Evolutionary conservation across 2,113 vertebrate genomes (phyloP), one percentile per base, ranked within the genome.

Genomic region (Todiramphus saurophagus): DNA sequence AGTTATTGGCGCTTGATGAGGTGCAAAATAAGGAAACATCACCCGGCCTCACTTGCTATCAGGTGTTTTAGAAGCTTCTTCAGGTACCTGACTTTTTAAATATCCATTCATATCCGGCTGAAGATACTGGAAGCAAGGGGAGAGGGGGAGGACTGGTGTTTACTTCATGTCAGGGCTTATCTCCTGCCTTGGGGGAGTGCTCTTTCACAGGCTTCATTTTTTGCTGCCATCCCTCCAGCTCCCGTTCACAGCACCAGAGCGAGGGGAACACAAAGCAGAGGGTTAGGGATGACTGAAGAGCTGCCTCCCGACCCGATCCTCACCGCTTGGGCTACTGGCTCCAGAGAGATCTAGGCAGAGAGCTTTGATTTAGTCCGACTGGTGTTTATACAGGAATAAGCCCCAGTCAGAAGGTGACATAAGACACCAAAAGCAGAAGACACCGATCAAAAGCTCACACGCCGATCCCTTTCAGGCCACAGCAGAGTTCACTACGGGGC

Each of bases 261-360:
- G 1, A 83, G 72, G 58, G 46, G 25, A 24, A 24, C 24, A 51
- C 14, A 25, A 25, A 51, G 50, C 50, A 51, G 50, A 51, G 50
- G 11, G 50, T 25, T 25, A 13, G 12, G 50, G 24, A 5, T 51
- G 50, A 25, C 27, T 63, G 43, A 30, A 44, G 31, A 0, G 6
- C 24, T 24, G 16, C 58, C 48, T 37, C 41, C 37, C 0, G 0
- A 10, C 41, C 13, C 16, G 1, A 31, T 4, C 41, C 19, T 1
- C 39, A 7, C 2, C 0, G 11, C 53, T 14, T 10, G 41, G 55
- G 67, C 67, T 80, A 24, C n/a, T 3, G 2, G 62, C 20, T 23
- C 79, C 51, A 58, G 55, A 2, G 5, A 25, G 43, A 18, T 19
- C 5, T 6, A 16, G 21, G 39, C 5, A 13, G 1, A 3, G 20